A percentile compares a stretch with the other conserved stretches of the same genome.
Conservation (phyloP, 2,113 vertebrate species). For the Heliornis fulica region DNA sequence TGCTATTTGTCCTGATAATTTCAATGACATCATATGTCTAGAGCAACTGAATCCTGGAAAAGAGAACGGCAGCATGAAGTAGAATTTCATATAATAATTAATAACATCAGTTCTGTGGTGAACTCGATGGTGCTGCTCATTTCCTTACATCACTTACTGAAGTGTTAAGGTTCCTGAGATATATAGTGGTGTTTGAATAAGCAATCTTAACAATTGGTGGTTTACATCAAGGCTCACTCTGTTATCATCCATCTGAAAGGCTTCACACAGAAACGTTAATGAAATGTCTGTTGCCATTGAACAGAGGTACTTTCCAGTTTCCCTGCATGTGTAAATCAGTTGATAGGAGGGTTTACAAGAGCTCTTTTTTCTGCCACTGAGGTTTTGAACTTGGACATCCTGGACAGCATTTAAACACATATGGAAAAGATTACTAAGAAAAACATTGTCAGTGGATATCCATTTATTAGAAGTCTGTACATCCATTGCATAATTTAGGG, state of each 20-base stretch:
- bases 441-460: neutral
- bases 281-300: neutral
- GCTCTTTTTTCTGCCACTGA: neutral
- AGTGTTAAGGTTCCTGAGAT: neutral
- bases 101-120: neutral
- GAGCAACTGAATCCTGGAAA: neutral
- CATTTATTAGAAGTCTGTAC: neutral
- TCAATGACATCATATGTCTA: neutral
- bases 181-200: neutral
- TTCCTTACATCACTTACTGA: neutral
- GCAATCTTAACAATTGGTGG: neutral
- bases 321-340: neutral
- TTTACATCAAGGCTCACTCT: neutral
- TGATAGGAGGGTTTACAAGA: neutral
- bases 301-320: neutral
- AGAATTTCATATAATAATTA: neutral
- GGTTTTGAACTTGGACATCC: neutral
- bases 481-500: neutral
- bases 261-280: neutral
- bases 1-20: neutral
- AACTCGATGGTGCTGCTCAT: neutral
- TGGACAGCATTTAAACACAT: neutral
- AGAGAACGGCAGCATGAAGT: neutral
- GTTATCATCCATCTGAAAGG: neutral
- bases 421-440: conserved; percentile 17